Evolutionary conservation across 2,113 vertebrate genomes (phyloP).

Genomic region (Leptobrachium leishanense): DNA sequence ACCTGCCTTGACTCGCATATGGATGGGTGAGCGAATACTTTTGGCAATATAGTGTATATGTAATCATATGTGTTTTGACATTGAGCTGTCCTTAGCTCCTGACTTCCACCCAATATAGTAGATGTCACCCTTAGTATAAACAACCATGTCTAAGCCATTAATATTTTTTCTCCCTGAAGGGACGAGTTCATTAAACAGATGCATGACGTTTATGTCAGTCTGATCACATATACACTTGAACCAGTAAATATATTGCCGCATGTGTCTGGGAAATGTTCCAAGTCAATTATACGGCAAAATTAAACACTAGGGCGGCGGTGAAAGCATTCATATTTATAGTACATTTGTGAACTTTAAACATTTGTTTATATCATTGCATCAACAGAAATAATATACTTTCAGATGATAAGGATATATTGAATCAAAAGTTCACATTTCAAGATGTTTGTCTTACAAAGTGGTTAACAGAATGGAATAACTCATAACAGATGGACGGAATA

Average conservation of each 20-base stretch:
- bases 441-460: not conserved
- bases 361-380: not conserved
- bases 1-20: too few species aligned
- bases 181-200: not conserved
- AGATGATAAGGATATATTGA: constrained; percentile 6
- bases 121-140: not conserved
- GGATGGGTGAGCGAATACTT: too few species aligned
- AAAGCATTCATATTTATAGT: constrained; percentile 12
- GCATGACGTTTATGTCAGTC: not conserved
- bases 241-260: not conserved
- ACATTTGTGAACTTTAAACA: constrained; percentile 2
- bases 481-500: not conserved
- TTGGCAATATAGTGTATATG: too few species aligned
- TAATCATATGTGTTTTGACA: not conserved
- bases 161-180: not conserved
- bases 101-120: not conserved
- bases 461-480: not conserved
- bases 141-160: not conserved
- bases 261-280: constrained; percentile 23
- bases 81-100: not conserved
- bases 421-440: not conserved
- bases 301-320: not conserved
- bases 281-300: not conserved
- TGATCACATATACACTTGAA: constrained; percentile 10
- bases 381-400: not conserved